Conservation (phyloP, 2,797 vertebrate species). For the Remorina albescens region DNA sequence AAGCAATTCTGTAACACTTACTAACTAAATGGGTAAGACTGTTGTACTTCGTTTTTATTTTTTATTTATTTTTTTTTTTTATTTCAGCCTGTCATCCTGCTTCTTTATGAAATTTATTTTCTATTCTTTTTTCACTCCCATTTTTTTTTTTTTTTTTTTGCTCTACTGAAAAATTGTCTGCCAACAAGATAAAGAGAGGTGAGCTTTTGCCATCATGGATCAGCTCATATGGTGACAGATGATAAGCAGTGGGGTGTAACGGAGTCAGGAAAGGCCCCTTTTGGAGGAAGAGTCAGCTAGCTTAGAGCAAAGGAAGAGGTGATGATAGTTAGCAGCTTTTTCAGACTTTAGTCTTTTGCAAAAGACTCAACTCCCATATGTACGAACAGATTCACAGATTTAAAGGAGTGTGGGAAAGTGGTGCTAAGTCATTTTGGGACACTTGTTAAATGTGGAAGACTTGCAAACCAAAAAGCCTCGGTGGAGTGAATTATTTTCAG, state of each 20-base stretch:
- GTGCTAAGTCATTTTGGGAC: conserved; percentile 63
- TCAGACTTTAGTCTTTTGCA: conserved; percentile 14
- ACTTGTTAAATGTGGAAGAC: conserved; percentile 54
- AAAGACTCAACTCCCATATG: conserved; percentile 36
- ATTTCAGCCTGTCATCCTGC: not conserved
- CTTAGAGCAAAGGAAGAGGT: conserved; percentile 22
- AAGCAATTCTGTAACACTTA: not conserved
- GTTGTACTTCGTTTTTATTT: not conserved
- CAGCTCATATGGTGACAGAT: conserved; percentile 28
- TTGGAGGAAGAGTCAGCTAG: conserved; percentile 14
- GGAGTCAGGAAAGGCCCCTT: not conserved
- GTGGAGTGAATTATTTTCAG: conserved; percentile 63
- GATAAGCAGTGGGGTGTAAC: not conserved
- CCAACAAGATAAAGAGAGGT: conserved; percentile 14
- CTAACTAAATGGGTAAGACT: not conserved
- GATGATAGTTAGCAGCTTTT: conserved; percentile 29
- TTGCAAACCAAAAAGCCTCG: conserved; percentile 48
- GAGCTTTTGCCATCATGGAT: conserved; percentile 21
- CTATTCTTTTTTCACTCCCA: not conserved
- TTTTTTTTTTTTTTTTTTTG: not conserved
- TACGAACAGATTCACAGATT: conserved; percentile 21
- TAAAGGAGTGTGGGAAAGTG: conserved; percentile 53
- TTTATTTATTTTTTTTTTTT: not conserved
- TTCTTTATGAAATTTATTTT: not conserved
- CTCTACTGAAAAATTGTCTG: conserved; percentile 7